Evolutionary conservation across 2,797 vertebrate species (phyloP).

Genomic region (Chloroceryle amazona): DNA sequence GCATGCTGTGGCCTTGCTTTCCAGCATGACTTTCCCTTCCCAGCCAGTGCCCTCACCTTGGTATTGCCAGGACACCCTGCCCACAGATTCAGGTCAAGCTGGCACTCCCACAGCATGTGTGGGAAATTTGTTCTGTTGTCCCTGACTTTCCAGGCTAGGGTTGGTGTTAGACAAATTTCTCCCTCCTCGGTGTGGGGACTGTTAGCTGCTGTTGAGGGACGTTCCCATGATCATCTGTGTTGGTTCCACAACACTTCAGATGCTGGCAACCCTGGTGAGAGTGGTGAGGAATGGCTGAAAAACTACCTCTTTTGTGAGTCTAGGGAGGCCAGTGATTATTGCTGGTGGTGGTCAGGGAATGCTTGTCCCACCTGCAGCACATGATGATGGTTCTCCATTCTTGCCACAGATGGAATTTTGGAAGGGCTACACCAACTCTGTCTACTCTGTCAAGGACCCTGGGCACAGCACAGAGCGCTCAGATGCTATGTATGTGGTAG

Average conservation of each 20-base stretch:
- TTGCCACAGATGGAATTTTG: conserved; percentile 90
- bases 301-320: neutral
- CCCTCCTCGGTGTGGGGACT: neutral
- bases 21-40: neutral
- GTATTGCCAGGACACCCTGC: neutral
- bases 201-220: neutral
- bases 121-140: neutral
- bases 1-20: neutral
- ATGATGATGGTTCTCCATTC: neutral
- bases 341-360: neutral
- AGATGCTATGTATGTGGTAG: conserved; percentile 89
- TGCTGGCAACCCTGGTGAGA: neutral
- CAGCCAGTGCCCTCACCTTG: neutral
- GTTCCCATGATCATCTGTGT: neutral
- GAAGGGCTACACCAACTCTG: conserved; percentile 88
- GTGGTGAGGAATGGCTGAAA: neutral
- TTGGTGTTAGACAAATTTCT: neutral
- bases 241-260: accelerated
- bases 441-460: conserved; percentile 85
- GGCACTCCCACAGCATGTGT: accelerated
- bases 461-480: conserved; percentile 78
- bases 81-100: neutral
- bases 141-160: neutral
- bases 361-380: neutral
- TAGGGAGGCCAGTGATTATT: neutral